These are phyloP conservation scores for Ciconia maguari DNA, from an alignment of 2,113 vertebrate genomes.

Conservation along the genomic window DNA sequence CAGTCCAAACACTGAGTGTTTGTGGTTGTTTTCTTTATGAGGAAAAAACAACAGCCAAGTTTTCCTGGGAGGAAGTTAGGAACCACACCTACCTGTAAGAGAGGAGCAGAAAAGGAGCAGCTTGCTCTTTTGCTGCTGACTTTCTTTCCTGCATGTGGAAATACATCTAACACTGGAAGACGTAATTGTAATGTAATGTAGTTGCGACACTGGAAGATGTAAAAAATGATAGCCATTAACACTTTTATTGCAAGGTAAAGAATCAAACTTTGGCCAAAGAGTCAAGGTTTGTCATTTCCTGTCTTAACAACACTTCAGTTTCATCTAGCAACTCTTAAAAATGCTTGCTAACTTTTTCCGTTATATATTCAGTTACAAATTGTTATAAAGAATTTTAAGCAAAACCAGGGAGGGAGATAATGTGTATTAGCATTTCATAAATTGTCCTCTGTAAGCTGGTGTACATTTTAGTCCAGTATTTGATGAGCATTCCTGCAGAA, in stretches of 20 bases:
- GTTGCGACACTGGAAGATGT: not conserved
- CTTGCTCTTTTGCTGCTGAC: not conserved
- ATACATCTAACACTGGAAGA: not conserved
- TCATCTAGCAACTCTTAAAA: conserved; percentile 23
- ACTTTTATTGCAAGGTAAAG: not conserved
- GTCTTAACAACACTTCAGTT: not conserved
- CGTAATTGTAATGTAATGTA: not conserved
- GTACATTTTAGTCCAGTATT: not conserved
- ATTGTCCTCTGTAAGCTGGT: not conserved
- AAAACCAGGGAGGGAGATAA: not conserved
- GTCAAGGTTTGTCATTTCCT: conserved; percentile 1
- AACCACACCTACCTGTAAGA: not conserved
- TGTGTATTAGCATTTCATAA: not conserved
- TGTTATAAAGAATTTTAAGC: not conserved
- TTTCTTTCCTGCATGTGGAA: not conserved
- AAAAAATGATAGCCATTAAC: not conserved
- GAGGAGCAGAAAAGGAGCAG: not conserved
- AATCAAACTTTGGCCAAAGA: not conserved
- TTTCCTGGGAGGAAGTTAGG: not conserved
- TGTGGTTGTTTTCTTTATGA: not conserved
- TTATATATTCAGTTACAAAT: not conserved
- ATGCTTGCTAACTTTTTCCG: not conserved
- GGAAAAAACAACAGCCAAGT: not conserved
- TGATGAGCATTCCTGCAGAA: not conserved
- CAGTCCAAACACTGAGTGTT: not conserved